phyloP scores from a whole-genome alignment of 1,140 invertebrate genomes.

The Leptonema lineaticorne region DNA sequence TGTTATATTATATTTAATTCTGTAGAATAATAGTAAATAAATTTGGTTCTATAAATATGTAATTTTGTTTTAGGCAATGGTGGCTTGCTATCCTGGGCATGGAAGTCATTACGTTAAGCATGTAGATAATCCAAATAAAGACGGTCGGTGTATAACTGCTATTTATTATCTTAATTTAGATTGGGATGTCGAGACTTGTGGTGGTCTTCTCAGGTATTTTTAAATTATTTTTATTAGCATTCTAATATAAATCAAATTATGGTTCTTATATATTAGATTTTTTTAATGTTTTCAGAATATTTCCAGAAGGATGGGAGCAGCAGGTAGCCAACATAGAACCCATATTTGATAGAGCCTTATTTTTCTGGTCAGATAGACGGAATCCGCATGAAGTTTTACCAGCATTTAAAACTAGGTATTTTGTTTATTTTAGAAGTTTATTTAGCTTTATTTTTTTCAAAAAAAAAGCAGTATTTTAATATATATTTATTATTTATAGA shows the following conservation, averaged over 20 bases:
- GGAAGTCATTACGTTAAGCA: constrained; percentile 94
- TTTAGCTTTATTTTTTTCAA: neutral
- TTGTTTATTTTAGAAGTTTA: constrained; percentile 20
- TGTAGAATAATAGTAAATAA: too few relatives aligned
- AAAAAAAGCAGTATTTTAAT: neutral
- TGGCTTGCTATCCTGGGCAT: constrained; percentile 92
- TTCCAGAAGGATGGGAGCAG: constrained; percentile 79
- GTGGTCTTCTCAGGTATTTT: constrained; percentile 60
- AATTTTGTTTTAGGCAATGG: constrained; percentile 93
- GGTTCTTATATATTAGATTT: neutral
- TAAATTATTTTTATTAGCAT: neutral
- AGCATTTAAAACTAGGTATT: constrained; percentile 71
- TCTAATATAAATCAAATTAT: neutral
- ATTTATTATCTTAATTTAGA: constrained; percentile 96
- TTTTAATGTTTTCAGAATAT: constrained; percentile 69
- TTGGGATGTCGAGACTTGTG: constrained; percentile 78
- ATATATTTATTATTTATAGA: too few relatives aligned
- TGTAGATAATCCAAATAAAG: constrained; percentile 95
- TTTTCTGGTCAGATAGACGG: constrained; percentile 96
- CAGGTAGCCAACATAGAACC: constrained; percentile 91
- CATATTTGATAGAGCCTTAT: constrained; percentile 88
- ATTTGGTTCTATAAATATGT: too few relatives aligned
- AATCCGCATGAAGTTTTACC: constrained; percentile 98
- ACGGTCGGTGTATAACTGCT: constrained; percentile 91
- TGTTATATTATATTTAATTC: too few relatives aligned